Evolutionary conservation across 2,797 vertebrate genomes (phyloP).

Genomic region (Nannoperca australis): DNA sequence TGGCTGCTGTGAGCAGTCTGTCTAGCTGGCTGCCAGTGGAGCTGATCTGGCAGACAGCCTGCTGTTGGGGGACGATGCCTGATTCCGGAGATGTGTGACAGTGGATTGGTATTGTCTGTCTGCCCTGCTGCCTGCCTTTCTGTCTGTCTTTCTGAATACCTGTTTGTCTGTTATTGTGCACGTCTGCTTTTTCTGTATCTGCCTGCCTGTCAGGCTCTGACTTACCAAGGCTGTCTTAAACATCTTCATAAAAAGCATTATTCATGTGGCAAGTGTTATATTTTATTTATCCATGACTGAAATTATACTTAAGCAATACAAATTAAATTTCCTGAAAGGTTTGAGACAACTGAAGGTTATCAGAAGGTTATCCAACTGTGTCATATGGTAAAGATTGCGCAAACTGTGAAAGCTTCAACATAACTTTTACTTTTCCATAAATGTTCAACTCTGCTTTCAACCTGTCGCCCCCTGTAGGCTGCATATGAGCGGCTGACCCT

Average conservation of each 20-base stretch:
- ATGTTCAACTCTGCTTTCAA: conserved; percentile 26
- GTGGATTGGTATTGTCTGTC: conserved; percentile 53
- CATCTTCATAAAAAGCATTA: conserved; percentile 34
- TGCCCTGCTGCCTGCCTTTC: conserved; percentile 29
- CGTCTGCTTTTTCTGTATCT: conserved; percentile 21
- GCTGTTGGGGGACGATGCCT: conserved; percentile 57
- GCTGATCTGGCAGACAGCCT: conserved; percentile 70
- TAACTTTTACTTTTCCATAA: conserved; percentile 11
- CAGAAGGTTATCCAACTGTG: neutral
- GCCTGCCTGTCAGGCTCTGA: conserved; percentile 25
- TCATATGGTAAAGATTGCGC: neutral
- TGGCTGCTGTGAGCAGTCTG: conserved; percentile 71
- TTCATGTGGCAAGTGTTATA: conserved; percentile 15
- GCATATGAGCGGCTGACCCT: conserved; percentile 23
- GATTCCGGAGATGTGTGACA: conserved; percentile 58
- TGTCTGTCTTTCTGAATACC: conserved; percentile 38
- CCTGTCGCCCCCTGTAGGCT: conserved; percentile 67
- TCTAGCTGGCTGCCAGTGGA: conserved; percentile 61
- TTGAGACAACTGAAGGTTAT: conserved; percentile 2
- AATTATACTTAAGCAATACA: conserved; percentile 32
- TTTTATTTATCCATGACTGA: conserved; percentile 34
- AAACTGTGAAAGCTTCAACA: neutral
- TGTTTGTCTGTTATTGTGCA: conserved; percentile 23
- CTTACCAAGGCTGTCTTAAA: conserved; percentile 28
- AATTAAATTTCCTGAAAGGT: neutral